Evolutionary conservation across 1,140 invertebrate genomes (phyloP).

Genomic region (Lithobius niger): DNA sequence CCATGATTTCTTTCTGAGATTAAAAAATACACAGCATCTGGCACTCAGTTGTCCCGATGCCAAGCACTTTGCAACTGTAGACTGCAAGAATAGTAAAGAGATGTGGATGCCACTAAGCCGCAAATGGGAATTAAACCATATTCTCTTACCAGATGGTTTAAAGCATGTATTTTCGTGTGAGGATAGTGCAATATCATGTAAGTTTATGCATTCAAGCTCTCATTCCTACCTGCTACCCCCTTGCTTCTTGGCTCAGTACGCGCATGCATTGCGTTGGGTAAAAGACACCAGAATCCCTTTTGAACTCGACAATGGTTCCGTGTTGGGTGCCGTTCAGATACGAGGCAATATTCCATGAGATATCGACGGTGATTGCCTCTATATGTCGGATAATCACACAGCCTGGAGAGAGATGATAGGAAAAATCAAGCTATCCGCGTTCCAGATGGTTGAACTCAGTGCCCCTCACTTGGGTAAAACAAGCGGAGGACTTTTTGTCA

Average conservation of each 20-base stretch:
- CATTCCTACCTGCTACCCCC: constrained; percentile 10
- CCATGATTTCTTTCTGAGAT: constrained; percentile 18
- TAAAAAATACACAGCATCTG: constrained; percentile 5
- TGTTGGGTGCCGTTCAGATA: constrained; percentile 26
- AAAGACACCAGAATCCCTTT: constrained; percentile 14
- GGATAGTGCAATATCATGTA: background rate
- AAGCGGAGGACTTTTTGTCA: background rate
- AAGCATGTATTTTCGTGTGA: background rate
- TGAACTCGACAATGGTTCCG: constrained; percentile 23
- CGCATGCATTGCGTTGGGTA: constrained; percentile 11
- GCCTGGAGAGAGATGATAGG: background rate
- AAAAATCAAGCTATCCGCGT: constrained; percentile 17
- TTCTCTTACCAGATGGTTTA: background rate
- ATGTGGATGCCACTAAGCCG: no score
- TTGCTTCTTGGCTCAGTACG: constrained; percentile 18
- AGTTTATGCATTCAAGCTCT: background rate
- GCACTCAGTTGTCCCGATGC: background rate
- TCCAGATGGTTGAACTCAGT: background rate
- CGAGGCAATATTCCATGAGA: constrained; percentile 24
- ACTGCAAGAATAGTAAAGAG: no score
- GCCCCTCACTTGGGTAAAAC: background rate
- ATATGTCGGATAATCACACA: background rate
- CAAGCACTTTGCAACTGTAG: constrained; percentile 6
- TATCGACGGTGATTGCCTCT: constrained; percentile 21
- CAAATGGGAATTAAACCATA: background rate